phyloP scores from a whole-genome alignment of 2,113 vertebrate species.

The Rhinichthys klamathensis region DNA sequence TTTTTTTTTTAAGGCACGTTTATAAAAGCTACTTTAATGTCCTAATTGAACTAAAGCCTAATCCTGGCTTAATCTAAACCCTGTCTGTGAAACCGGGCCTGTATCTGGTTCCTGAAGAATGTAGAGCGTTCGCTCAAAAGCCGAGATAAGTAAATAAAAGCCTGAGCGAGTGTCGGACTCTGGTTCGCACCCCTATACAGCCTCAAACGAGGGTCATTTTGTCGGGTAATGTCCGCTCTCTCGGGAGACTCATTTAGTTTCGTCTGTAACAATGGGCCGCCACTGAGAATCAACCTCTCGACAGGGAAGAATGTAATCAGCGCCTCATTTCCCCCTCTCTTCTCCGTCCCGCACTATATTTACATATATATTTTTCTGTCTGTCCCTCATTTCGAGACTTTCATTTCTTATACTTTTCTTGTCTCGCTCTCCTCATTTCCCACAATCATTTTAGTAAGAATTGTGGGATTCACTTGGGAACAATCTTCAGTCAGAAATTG shows the following conservation, averaged over 20 bases:
- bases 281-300: conserved; percentile 56
- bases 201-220: conserved; percentile 54
- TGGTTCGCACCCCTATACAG: conserved; percentile 13
- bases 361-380: not conserved
- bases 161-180: not conserved
- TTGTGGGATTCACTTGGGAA: not conserved
- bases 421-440: conserved; percentile 30
- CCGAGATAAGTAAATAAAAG: conserved; percentile 27
- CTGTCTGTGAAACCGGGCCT: too few species aligned
- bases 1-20: too few species aligned
- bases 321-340: not conserved
- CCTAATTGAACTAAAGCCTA: too few species aligned
- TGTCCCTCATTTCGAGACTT: not conserved
- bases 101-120: not conserved
- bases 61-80: too few species aligned
- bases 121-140: not conserved
- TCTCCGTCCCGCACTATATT: not conserved
- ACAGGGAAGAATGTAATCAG: conserved; percentile 48
- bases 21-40: too few species aligned
- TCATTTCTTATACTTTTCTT: not conserved
- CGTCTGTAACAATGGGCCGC: conserved; percentile 39
- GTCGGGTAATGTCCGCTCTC: conserved; percentile 51
- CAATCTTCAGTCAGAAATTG: not conserved
- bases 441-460: not conserved
- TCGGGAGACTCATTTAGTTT: conserved; percentile 56